Percentiles rank a stretch among this genome's conserved stretches.
phyloP scores from a whole-genome alignment of 2,113 vertebrate species.

The Chitala chitala region DNA sequence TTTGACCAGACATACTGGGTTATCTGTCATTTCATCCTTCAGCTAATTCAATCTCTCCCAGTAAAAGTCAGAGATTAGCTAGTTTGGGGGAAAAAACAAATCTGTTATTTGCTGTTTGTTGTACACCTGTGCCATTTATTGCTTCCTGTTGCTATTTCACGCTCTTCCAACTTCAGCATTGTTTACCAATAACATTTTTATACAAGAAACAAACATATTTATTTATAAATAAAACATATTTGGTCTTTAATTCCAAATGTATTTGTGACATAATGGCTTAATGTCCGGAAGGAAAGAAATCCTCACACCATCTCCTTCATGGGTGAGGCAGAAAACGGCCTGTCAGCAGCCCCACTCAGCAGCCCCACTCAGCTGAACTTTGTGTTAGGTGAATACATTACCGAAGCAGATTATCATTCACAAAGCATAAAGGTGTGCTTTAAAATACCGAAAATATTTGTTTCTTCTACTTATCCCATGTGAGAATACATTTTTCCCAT shows the following conservation, averaged over 20 bases:
- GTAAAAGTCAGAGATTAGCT: slow-evolving; percentile 6
- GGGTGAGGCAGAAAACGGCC: too few relatives aligned
- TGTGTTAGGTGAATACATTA: background rate
- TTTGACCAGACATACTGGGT: background rate
- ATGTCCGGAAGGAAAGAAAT: too few relatives aligned
- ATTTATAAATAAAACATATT: too few relatives aligned
- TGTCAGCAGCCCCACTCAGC: too few relatives aligned
- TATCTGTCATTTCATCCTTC: slow-evolving; percentile 16
- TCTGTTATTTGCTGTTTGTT: background rate
- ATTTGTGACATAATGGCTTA: too few relatives aligned
- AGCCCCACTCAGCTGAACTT: background rate
- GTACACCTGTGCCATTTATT: too few relatives aligned
- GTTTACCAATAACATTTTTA: too few relatives aligned
- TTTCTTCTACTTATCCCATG: too few relatives aligned
- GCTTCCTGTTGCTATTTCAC: too few relatives aligned
- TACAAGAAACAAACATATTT: too few relatives aligned
- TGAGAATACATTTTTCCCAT: background rate
- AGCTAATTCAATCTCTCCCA: slow-evolving; percentile 13
- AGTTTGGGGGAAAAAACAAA: background rate
- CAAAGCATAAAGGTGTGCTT: background rate
- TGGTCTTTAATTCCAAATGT: too few relatives aligned
- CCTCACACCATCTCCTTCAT: background rate
- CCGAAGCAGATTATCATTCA: background rate
- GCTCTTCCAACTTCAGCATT: too few relatives aligned
- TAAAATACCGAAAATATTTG: background rate